Evolutionary conservation across 2,113 vertebrate genomes (phyloP).

Genomic region (Menura novaehollandiae): DNA sequence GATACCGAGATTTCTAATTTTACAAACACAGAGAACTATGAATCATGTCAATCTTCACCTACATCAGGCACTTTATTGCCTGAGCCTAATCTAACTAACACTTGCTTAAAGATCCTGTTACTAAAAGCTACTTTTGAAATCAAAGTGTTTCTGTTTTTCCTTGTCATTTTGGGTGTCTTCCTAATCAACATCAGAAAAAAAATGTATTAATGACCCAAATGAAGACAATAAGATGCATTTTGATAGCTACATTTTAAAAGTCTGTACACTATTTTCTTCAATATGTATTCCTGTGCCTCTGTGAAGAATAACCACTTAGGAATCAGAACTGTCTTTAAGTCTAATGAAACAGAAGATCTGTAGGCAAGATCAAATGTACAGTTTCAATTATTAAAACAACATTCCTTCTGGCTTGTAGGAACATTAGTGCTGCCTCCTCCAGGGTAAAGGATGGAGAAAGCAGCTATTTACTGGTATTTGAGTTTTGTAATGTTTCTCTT

Average conservation of each 20-base stretch:
- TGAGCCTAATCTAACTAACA: neutral
- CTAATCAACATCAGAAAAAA: neutral
- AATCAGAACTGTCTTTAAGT: neutral
- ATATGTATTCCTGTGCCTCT: neutral
- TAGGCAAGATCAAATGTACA: neutral
- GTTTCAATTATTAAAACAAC: conserved; percentile 18
- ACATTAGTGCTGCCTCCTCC: neutral
- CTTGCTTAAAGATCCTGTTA: neutral
- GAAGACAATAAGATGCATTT: neutral
- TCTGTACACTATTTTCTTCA: neutral
- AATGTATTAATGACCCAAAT: neutral
- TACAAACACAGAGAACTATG: neutral
- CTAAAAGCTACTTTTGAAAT: neutral
- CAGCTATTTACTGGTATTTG: neutral
- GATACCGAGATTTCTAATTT: neutral
- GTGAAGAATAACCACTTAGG: neutral
- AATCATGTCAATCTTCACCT: neutral
- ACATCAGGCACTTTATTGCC: neutral
- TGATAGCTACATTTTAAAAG: neutral
- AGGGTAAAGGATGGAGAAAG: neutral
- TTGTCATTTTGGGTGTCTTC: neutral
- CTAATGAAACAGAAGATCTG: neutral
- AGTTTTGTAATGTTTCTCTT: neutral
- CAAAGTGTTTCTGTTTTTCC: neutral
- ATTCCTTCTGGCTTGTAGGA: neutral